phyloP scores from a whole-genome alignment of 2,888 invertebrate species.

The Calameuta filiformis region DNA sequence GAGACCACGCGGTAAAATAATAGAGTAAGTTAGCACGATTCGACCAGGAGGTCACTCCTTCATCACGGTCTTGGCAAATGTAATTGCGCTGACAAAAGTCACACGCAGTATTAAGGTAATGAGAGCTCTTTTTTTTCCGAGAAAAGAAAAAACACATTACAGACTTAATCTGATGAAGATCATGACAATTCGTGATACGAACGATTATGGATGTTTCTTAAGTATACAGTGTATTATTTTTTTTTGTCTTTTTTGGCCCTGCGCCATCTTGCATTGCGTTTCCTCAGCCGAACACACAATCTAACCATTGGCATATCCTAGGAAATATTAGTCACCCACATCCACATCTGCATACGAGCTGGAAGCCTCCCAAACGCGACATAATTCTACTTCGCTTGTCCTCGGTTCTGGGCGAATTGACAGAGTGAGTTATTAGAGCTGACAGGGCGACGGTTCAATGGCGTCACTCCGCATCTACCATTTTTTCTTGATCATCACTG shows the following conservation, averaged over 20 bases:
- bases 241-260: neutral
- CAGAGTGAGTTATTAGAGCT: neutral
- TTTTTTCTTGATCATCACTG: neutral
- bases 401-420: neutral
- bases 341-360: constrained; percentile 23
- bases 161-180: neutral
- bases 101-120: neutral
- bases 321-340: neutral
- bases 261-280: neutral
- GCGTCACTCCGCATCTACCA: neutral
- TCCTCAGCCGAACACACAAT: neutral
- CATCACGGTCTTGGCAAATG: neutral
- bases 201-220: too few relatives aligned
- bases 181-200: too few relatives aligned
- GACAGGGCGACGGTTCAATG: neutral
- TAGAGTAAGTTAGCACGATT: neutral
- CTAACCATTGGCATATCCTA: neutral
- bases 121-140: neutral
- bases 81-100: neutral
- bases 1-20: neutral
- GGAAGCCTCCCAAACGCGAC: constrained; percentile 31
- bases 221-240: neutral
- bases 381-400: constrained; percentile 30
- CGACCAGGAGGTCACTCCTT: neutral
- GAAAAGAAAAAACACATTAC: neutral